phyloP scores from a whole-genome alignment of 2,113 vertebrate genomes.

The Serilophus lunatus region DNA sequence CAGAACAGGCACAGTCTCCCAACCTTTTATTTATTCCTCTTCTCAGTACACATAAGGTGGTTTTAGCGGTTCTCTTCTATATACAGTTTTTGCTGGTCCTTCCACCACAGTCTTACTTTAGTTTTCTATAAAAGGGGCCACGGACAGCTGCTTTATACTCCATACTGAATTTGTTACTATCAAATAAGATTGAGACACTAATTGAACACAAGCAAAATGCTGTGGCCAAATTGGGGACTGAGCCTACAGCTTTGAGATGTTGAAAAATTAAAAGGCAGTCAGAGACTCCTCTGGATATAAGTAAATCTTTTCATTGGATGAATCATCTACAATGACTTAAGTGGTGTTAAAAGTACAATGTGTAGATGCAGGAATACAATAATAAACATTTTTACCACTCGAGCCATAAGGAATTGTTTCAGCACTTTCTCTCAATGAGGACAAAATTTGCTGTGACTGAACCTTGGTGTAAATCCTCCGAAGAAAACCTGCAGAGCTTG shows the following conservation, averaged over 20 bases:
- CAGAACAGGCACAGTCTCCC: background rate
- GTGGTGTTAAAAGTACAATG: background rate
- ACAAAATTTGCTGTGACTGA: too few species aligned
- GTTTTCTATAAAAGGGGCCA: background rate
- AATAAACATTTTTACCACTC: background rate
- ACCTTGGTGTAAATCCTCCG: too few species aligned
- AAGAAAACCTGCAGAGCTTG: too few species aligned
- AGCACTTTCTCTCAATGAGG: too few species aligned
- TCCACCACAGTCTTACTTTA: background rate
- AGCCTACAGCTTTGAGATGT: background rate
- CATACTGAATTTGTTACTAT: background rate
- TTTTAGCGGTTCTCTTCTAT: background rate
- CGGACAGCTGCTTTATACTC: background rate
- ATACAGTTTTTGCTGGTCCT: background rate
- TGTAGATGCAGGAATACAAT: background rate
- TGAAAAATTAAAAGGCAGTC: background rate
- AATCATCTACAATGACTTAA: background rate
- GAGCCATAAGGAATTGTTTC: too few species aligned
- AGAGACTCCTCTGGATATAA: background rate
- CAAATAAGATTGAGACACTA: background rate
- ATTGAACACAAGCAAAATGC: background rate
- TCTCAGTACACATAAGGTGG: background rate
- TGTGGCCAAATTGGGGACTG: background rate
- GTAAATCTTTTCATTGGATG: background rate
- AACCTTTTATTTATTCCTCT: background rate